These are phyloP conservation scores for Petromus typicus DNA, from an alignment of 2,113 vertebrate genomes.

Conservation along the genomic window DNA sequence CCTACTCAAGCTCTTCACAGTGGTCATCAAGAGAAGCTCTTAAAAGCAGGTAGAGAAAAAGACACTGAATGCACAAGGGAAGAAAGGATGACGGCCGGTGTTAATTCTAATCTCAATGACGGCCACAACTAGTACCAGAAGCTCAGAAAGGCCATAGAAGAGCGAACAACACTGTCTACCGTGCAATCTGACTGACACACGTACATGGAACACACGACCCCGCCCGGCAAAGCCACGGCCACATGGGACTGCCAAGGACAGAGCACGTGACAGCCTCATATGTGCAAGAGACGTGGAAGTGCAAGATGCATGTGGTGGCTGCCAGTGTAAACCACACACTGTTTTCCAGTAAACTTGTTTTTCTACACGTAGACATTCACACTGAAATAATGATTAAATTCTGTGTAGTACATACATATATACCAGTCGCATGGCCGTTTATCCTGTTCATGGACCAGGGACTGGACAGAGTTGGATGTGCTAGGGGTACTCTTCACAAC, in stretches of 20 bases:
- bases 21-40: not conserved
- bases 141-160: not conserved
- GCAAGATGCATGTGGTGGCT: too few relatives aligned
- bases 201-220: fast-evolving
- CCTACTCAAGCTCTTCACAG: not conserved
- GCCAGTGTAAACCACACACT: not conserved
- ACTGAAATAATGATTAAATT: not conserved
- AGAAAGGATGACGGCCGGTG: not conserved
- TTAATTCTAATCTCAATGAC: not conserved
- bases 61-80: not conserved
- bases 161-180: not conserved
- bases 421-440: not conserved
- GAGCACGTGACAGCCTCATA: fast-evolving
- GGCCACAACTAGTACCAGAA: not conserved
- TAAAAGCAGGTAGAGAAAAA: not conserved
- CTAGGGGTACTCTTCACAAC: not conserved
- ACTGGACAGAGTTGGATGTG: too few relatives aligned
- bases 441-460: not conserved
- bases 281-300: not conserved
- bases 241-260: too few relatives aligned
- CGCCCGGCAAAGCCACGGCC: too few relatives aligned
- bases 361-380: not conserved
- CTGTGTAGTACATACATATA: not conserved
- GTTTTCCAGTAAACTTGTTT: not conserved
- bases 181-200: fast-evolving